phyloP scores from a whole-genome alignment of 2,888 invertebrate species.

The Lepas anatifera region DNA sequence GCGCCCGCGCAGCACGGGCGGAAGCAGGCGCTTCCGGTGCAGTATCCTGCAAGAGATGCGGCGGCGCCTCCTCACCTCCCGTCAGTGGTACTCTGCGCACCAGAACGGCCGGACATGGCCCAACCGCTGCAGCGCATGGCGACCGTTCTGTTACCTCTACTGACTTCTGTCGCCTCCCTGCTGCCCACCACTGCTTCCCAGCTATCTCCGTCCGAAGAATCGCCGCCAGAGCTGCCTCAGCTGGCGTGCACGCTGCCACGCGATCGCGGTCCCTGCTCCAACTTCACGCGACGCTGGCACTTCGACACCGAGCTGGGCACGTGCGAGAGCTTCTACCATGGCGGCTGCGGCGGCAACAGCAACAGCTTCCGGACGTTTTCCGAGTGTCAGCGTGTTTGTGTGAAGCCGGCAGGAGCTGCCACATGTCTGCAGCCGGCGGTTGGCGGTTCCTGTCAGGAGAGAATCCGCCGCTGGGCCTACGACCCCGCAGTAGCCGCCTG shows the following conservation, averaged over 20 bases:
- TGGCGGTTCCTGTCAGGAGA: slow-evolving; percentile 66
- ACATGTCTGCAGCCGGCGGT: slow-evolving; percentile 67
- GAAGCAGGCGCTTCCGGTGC: too few relatives aligned
- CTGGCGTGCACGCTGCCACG: not conserved
- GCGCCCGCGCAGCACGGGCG: too few relatives aligned
- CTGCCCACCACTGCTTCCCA: too few relatives aligned
- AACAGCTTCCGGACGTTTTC: slow-evolving; percentile 69
- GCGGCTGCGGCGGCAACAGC: slow-evolving; percentile 79
- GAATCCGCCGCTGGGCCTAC: slow-evolving; percentile 70
- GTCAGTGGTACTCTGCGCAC: too few relatives aligned
- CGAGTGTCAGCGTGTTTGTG: slow-evolving; percentile 70
- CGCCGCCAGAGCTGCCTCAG: not conserved
- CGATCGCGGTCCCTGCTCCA: slow-evolving; percentile 66
- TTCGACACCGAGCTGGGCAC: slow-evolving; percentile 77
- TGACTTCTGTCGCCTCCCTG: too few relatives aligned
- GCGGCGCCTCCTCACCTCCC: too few relatives aligned
- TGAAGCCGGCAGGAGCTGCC: slow-evolving; percentile 58
- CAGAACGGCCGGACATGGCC: too few relatives aligned
- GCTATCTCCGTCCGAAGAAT: too few relatives aligned
- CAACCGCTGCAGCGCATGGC: too few relatives aligned
- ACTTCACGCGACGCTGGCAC: slow-evolving; percentile 75
- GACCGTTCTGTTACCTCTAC: too few relatives aligned
- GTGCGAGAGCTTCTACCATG: slow-evolving; percentile 50
- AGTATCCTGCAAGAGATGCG: too few relatives aligned
- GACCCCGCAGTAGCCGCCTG: slow-evolving; percentile 62